A percentile compares a stretch with the other conserved stretches of the same genome.
phyloP scores from a whole-genome alignment of 2,888 invertebrate genomes.

The Chouioia cunea region DNA sequence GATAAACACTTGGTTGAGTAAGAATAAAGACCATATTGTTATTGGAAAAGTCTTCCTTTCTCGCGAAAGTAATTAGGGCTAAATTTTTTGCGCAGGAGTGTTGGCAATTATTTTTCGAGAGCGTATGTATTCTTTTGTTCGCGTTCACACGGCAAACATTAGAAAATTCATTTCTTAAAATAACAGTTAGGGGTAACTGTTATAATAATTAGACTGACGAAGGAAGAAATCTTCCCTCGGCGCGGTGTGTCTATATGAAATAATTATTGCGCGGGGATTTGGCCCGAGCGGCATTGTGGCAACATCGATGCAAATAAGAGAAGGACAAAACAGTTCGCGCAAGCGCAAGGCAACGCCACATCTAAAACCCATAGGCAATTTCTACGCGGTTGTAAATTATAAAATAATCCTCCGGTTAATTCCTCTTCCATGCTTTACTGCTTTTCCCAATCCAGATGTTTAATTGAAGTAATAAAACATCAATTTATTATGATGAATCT shows the following conservation, averaged over 20 bases:
- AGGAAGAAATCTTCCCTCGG: constrained; percentile 52
- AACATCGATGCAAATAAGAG: constrained; percentile 56
- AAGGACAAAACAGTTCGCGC: constrained; percentile 49
- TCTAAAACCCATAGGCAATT: constrained; percentile 49
- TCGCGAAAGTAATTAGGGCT: too few species aligned
- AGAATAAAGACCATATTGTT: neutral
- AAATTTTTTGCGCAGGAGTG: too few species aligned
- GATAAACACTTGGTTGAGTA: too few species aligned
- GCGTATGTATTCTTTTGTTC: too few species aligned
- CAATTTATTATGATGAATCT: constrained; percentile 47
- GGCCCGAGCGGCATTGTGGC: constrained; percentile 50
- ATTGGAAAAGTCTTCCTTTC: constrained; percentile 7
- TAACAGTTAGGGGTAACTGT: constrained; percentile 46
- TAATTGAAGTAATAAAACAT: constrained; percentile 60
- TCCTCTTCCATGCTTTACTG: constrained; percentile 61
- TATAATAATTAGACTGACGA: constrained; percentile 42
- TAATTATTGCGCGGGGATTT: constrained; percentile 56
- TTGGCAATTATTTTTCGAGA: too few species aligned
- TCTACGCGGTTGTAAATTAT: constrained; percentile 61
- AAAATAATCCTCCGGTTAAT: constrained; percentile 65
- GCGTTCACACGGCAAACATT: too few species aligned
- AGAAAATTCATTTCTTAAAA: constrained; percentile 41
- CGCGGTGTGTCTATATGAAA: constrained; percentile 51
- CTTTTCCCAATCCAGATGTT: constrained; percentile 58
- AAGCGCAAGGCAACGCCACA: constrained; percentile 41